Base-by-base conservation (phyloP, 2,888 invertebrate genomes). In the Blastobasis lacticolella region DNA sequence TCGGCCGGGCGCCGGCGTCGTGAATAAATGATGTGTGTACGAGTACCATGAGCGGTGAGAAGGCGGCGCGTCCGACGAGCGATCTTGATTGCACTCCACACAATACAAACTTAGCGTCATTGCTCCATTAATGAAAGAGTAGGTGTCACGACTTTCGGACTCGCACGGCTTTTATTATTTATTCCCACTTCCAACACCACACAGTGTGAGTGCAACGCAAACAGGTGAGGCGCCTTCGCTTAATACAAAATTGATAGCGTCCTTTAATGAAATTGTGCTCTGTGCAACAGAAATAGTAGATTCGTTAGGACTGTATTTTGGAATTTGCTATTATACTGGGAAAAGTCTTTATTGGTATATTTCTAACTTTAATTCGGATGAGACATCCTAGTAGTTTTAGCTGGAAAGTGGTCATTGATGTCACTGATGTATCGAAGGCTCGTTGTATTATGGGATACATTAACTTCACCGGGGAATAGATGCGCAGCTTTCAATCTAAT, bases 71-170 rank as follows among this genome's bases (percentile, higher is more conserved):
- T 64, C 70, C 76, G 77, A 78, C 75, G 80, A 77, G 75, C 68
- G 69, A 87, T 86, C 86, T 86, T 83, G 86, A 85, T 87, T 82
- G 74, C 63, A 71, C 64, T 23, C 23, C 67, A 69, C 67, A 78
- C 80, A 76, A 72, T 78, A 74, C 81, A 70, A 71, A 76, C 75
- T 72, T 73, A 75, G 75, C 71, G 69, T 67, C 73, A 73, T 64
- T 61, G 71, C 71, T 84, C 84, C 86, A 87, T 87, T 87, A 87
- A 81, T 71, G 80, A 79, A 75, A 79, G 81, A 79, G 79, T 77
- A 77, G 72, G 75, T 83, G 85, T 87, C 87, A 87, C 87, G 87
- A 87, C 73, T 82, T 70, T 61, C 58, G 55, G 62, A 62, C 73
- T 73, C 67, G 75, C 75, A 69, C 70, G 76, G 72, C 64, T 79